These are phyloP conservation scores for Phortica magna DNA, from an alignment of 2,888 invertebrate genomes.

Conservation along the genomic window DNA sequence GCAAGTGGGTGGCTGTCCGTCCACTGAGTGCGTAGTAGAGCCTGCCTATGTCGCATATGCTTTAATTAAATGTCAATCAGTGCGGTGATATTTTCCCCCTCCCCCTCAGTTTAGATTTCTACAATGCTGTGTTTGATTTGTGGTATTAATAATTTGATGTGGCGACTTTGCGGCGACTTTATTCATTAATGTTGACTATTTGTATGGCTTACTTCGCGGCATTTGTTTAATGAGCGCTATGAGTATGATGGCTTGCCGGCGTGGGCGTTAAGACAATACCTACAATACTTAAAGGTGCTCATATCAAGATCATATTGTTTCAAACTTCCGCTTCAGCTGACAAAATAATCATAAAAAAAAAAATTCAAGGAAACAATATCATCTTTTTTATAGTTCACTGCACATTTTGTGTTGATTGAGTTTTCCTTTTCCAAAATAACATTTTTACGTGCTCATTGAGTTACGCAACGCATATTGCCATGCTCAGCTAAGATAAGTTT, in stretches of 20 bases:
- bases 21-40: slow-evolving; percentile 15
- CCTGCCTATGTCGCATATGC: slow-evolving; percentile 38
- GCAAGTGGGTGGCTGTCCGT: slow-evolving; percentile 28
- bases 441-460: too few relatives aligned
- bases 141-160: slow-evolving; percentile 64
- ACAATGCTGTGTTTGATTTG: slow-evolving; percentile 65
- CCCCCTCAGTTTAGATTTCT: not conserved
- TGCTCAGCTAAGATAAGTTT: too few relatives aligned
- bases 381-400: too few relatives aligned
- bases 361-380: too few relatives aligned
- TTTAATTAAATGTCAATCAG: slow-evolving; percentile 71
- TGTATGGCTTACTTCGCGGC: not conserved
- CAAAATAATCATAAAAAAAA: too few relatives aligned
- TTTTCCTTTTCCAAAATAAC: too few relatives aligned
- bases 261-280: not conserved
- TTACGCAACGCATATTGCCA: too few relatives aligned
- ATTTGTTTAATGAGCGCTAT: slow-evolving; percentile 17
- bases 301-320: not conserved
- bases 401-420: too few relatives aligned
- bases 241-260: not conserved
- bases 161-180: slow-evolving; percentile 52
- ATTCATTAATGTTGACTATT: slow-evolving; percentile 32
- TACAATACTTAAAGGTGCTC: not conserved
- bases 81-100: slow-evolving; percentile 28
- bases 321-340: too few relatives aligned